These are phyloP conservation scores for Bubalus kerabau DNA, from an alignment of 2,113 vertebrate genomes.

Conservation along the genomic window DNA sequence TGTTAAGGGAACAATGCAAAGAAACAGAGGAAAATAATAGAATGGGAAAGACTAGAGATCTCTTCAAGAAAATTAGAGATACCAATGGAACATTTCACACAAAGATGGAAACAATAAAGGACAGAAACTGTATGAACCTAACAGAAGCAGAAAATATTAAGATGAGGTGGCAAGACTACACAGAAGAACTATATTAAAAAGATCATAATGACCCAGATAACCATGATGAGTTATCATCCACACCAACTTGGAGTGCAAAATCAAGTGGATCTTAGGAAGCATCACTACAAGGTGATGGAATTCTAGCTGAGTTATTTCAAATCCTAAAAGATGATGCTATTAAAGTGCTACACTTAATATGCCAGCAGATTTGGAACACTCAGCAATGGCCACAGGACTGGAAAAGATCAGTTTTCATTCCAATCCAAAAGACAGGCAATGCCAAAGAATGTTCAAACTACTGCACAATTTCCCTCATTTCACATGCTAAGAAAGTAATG, in stretches of 20 bases:
- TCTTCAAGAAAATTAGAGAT: neutral
- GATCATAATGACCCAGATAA: neutral
- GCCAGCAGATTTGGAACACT: neutral
- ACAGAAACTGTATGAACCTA: neutral
- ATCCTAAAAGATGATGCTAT: neutral
- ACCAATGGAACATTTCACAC: neutral
- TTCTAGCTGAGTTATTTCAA: neutral
- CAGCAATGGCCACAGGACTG: neutral
- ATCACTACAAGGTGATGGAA: neutral
- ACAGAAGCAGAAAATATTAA: neutral
- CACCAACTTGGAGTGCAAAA: neutral
- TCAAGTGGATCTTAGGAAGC: neutral
- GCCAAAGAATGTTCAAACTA: neutral
- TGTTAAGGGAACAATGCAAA: neutral
- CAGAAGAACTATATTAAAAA: neutral
- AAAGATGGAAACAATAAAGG: neutral
- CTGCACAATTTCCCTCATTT: neutral
- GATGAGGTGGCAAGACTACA: neutral
- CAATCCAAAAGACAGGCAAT: neutral
- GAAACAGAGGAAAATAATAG: neutral
- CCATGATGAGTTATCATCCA: neutral
- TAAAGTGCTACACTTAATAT: neutral
- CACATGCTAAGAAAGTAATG: neutral
- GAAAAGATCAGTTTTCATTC: neutral
- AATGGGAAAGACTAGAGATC: neutral